Conservation (phyloP, 2,888 invertebrate genomes). For the Melinopterus prodromus region DNA sequence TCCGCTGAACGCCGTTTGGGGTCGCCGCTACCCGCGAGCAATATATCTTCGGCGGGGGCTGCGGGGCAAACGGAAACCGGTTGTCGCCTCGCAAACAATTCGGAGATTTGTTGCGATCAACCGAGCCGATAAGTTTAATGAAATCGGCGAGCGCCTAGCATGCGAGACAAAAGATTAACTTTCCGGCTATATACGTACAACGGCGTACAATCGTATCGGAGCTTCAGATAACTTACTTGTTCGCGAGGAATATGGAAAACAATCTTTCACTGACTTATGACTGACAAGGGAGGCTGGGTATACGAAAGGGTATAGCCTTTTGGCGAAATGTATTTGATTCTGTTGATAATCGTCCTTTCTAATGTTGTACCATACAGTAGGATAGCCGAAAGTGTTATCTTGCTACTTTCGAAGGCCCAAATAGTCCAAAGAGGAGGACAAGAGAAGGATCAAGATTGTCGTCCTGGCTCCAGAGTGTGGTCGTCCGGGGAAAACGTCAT, state of each 20-base stretch:
- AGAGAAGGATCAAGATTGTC: too few relatives aligned
- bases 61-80: conserved; percentile 5
- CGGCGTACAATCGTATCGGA: not conserved
- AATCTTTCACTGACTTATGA: not conserved
- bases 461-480: too few relatives aligned
- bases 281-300: not conserved
- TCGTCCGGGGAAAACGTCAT: too few relatives aligned
- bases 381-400: too few relatives aligned
- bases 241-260: not conserved
- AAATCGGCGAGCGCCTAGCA: not conserved
- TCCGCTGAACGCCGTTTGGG: not conserved
- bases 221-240: not conserved
- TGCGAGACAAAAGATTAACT: not conserved
- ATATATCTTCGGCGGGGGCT: conserved; percentile 7
- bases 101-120: not conserved
- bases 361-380: too few relatives aligned
- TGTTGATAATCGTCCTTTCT: too few relatives aligned
- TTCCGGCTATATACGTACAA: not conserved
- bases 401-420: too few relatives aligned
- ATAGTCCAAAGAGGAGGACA: too few relatives aligned
- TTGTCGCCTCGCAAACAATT: conserved; percentile 4
- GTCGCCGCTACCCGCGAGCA: conserved; percentile 6
- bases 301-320: too few relatives aligned
- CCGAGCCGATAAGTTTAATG: not conserved
- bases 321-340: too few relatives aligned